Conservation (phyloP, 2,797 vertebrate genomes). For the Danio choprae region DNA sequence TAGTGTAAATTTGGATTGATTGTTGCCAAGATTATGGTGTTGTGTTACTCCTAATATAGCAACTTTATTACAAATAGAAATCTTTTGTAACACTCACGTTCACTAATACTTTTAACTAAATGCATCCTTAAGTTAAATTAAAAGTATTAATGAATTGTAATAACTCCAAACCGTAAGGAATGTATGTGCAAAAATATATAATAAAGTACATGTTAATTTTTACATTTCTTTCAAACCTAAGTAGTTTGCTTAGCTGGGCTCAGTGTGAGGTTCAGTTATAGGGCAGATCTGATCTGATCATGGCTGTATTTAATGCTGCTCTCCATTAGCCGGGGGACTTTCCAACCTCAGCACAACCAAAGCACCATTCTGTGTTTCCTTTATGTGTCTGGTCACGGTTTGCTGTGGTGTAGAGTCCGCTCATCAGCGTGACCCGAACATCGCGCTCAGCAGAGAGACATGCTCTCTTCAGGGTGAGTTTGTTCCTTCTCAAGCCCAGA, state of each 20-base stretch:
- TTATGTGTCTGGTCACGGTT: neutral
- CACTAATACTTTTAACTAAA: too few relatives aligned
- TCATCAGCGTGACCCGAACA: conserved; percentile 8
- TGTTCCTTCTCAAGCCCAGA: conserved; percentile 12
- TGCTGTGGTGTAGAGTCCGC: neutral
- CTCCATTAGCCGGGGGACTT: conserved; percentile 21
- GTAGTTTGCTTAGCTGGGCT: neutral
- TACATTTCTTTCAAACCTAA: neutral
- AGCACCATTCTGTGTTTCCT: neutral
- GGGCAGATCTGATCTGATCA: conserved; percentile 4
- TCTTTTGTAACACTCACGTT: too few relatives aligned
- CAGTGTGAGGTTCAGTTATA: conserved; percentile 6
- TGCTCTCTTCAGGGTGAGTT: neutral
- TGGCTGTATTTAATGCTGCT: conserved; percentile 7
- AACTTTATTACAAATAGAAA: too few relatives aligned
- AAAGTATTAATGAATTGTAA: too few relatives aligned
- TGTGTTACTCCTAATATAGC: too few relatives aligned
- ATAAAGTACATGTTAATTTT: too few relatives aligned
- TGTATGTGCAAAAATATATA: too few relatives aligned
- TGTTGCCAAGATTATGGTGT: too few relatives aligned
- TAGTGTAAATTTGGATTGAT: too few relatives aligned
- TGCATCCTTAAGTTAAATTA: too few relatives aligned
- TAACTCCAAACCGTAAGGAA: too few relatives aligned
- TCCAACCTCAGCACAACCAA: conserved; percentile 21
- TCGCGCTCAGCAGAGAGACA: neutral